Conservation (phyloP, 2,888 invertebrate species). For the Ptilodon capucinus region DNA sequence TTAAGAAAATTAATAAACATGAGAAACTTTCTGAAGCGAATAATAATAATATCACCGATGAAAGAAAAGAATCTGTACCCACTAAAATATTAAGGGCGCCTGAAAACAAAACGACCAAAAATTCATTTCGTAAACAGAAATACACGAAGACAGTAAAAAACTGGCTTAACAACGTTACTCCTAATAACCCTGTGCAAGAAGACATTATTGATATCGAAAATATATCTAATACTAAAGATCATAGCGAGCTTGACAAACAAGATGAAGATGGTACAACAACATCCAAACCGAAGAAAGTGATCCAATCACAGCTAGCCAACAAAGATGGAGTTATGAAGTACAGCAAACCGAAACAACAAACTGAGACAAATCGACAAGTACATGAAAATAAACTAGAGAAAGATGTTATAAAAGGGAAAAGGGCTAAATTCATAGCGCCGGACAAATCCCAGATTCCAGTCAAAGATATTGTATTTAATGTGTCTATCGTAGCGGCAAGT, state of each 20-base stretch:
- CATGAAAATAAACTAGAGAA: conserved; percentile 10
- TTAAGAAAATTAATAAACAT: conserved; percentile 30
- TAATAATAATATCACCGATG: not conserved
- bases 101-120: not conserved
- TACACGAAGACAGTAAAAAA: conserved; percentile 2
- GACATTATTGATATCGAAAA: not conserved
- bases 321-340: conserved; percentile 70
- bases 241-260: not conserved
- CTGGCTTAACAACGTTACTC: not conserved
- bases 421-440: conserved; percentile 56
- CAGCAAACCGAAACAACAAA: conserved; percentile 42
- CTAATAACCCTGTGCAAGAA: not conserved
- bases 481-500: conserved; percentile 36
- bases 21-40: not conserved
- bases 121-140: not conserved
- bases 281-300: conserved; percentile 38
- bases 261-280: not conserved
- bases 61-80: not conserved
- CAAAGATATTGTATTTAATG: conserved; percentile 45
- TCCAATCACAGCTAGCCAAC: conserved; percentile 64
- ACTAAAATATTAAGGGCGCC: not conserved
- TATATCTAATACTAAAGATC: not conserved
- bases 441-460: conserved; percentile 59
- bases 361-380: conserved; percentile 3
- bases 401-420: conserved; percentile 37